Evolutionary conservation across 1,140 invertebrate species (phyloP).

Genomic region (Luehdorfia chinensis): DNA sequence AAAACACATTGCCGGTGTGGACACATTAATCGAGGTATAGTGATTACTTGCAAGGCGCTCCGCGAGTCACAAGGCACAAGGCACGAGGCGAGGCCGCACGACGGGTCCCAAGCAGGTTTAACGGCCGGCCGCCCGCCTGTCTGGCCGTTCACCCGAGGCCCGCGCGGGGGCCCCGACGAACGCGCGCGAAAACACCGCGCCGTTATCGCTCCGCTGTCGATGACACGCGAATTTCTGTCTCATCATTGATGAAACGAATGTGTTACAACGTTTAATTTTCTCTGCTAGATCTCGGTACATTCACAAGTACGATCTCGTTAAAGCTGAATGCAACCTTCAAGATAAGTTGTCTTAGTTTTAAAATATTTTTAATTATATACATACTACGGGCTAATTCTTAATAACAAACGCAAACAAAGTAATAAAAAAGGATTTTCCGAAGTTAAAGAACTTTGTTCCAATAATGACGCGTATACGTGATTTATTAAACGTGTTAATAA

Average conservation of each 20-base stretch:
- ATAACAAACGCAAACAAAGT: too few species aligned
- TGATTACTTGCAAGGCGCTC: slow-evolving; percentile 14
- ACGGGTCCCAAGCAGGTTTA: slow-evolving; percentile 57
- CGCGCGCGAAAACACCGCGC: slow-evolving; percentile 68
- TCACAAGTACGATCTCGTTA: too few species aligned
- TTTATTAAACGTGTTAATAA: slow-evolving; percentile 4
- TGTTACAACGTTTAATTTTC: background rate
- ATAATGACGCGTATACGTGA: background rate
- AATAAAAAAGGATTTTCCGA: too few species aligned
- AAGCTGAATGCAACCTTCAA: too few species aligned
- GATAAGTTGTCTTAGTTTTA: too few species aligned
- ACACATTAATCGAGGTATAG: slow-evolving; percentile 13
- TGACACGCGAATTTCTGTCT: slow-evolving; percentile 30
- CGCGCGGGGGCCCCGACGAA: slow-evolving; percentile 49
- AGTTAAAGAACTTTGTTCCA: too few species aligned
- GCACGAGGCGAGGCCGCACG: slow-evolving; percentile 45
- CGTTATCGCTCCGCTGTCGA: slow-evolving; percentile 43
- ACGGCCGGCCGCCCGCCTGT: slow-evolving; percentile 66
- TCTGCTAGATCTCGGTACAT: too few species aligned
- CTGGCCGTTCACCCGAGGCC: slow-evolving; percentile 73
- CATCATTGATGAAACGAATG: slow-evolving; percentile 33
- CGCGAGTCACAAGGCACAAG: slow-evolving; percentile 21
- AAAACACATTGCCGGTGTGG: slow-evolving; percentile 5
- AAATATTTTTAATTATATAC: too few species aligned
- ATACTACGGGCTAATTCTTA: too few species aligned